phyloP scores from a whole-genome alignment of 2,113 vertebrate genomes.

The Corythoichthys haematopterus region DNA sequence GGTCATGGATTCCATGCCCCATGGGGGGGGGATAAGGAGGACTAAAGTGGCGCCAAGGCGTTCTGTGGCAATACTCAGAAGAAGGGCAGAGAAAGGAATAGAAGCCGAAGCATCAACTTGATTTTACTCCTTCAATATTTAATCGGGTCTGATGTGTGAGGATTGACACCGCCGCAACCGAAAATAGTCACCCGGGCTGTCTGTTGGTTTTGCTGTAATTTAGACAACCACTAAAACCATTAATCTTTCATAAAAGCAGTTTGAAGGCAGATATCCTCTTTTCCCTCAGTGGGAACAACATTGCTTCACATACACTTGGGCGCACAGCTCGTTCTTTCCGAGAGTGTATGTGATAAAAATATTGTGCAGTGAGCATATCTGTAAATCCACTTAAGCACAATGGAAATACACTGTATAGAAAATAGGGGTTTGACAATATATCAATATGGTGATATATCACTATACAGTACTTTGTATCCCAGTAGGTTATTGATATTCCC shows the following conservation, averaged over 20 bases:
- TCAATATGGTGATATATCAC: too few species aligned
- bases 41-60: constrained; percentile 7
- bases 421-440: too few species aligned
- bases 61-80: background rate
- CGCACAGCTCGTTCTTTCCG: too few species aligned
- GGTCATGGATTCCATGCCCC: constrained; percentile 14
- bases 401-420: too few species aligned
- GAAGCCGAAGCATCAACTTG: constrained; percentile 5
- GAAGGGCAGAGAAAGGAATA: constrained; percentile 15
- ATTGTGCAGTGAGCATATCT: too few species aligned
- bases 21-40: too few species aligned
- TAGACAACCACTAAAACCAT: background rate
- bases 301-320: background rate
- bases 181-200: constrained; percentile 10
- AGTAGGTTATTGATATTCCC: too few species aligned
- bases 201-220: background rate
- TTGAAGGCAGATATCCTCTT: background rate
- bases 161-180: background rate
- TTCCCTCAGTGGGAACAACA: background rate
- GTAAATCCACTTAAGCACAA: too few species aligned
- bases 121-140: constrained; percentile 14
- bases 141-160: constrained; percentile 22
- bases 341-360: too few species aligned
- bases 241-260: background rate
- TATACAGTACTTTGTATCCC: too few species aligned